Base-by-base conservation (phyloP, 2,797 vertebrate species). In the Tenualosa thibaudeaui region DNA sequence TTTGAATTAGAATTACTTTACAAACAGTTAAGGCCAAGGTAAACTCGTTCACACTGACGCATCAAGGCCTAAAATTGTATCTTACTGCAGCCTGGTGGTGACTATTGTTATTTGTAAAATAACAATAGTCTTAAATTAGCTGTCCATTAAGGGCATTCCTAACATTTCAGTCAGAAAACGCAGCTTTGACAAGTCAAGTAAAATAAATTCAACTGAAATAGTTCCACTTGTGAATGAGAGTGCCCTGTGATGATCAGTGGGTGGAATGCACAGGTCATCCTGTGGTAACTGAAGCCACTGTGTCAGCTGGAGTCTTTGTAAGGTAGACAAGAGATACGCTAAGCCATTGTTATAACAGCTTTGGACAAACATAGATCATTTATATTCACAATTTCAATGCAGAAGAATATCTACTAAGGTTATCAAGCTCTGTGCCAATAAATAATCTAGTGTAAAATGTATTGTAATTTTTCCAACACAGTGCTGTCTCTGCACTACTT, bases 71-170 rank as follows among this genome's bases (percentile, higher is more conserved):
- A 62, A 0, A 10, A 62, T 8, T 82, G 82, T 37, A 82, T 86
- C 91, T 82, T 94, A 91, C 91, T 93, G 90, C 89, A 89, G 86
- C 53, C 93, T 88, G 24, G 85, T 91, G 93, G 88, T 9, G 2
- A 31, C 15, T 54, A 22, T 65, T 43, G 7, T 58, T 81, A 37
- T 1, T 78, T 22, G 24, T 31, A 22, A 6, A 68, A 53, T n/a
- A n/a, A n/a, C n/a, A 53, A 75, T 1, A 78, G 40, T 13, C 53
- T 12, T 54, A 54, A 54, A 54, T 3, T 15, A 13, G 10, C 53
- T 54, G 53, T 17, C 15, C 46, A 49, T 31, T 31, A 46, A 46
- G 46, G 46, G 46, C 46, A 46, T 46, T 51, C 12, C 8, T 51
- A 9, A 51, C 50, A 51, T 51, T 51, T 31, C 31, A 31, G 31